phyloP scores from a whole-genome alignment of 2,113 vertebrate genomes.

The Sterrhoptilus dennistouni region DNA sequence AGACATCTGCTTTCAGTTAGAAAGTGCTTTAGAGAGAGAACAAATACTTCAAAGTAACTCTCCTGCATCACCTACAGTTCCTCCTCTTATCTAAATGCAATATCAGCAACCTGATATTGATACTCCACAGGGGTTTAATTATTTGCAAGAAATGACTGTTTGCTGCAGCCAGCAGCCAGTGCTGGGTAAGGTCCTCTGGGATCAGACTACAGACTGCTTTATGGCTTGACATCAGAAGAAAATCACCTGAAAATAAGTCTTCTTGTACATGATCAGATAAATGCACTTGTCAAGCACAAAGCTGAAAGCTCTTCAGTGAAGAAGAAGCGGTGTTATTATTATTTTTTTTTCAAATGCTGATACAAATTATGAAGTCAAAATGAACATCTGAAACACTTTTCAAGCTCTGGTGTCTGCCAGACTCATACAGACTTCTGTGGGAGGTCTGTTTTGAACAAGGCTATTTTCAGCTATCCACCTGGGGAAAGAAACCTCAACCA shows the following conservation, averaged over 20 bases:
- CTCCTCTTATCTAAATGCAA: not conserved
- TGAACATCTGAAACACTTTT: not conserved
- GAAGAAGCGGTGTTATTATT: not conserved
- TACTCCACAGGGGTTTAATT: conserved; percentile 22
- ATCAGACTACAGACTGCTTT: not conserved
- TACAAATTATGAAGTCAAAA: conserved; percentile 8
- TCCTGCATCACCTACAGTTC: not conserved
- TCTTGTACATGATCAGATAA: not conserved
- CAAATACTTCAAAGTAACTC: not conserved
- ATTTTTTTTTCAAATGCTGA: not conserved
- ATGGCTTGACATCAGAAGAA: not conserved
- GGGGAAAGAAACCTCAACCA: not conserved
- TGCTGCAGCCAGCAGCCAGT: not conserved
- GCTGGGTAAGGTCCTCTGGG: not conserved
- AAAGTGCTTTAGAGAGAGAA: not conserved
- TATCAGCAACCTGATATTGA: not conserved
- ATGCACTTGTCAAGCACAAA: not conserved
- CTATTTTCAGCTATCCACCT: conserved; percentile 38
- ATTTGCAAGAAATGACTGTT: not conserved
- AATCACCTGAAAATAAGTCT: not conserved
- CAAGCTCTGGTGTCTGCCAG: not conserved
- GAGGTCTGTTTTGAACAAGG: conserved; percentile 3
- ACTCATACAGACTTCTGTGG: not conserved
- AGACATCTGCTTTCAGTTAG: not conserved
- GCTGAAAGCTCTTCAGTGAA: not conserved